Conservation (phyloP, 2,797 vertebrate species). For the Muraenolepis orangiensis region DNA sequence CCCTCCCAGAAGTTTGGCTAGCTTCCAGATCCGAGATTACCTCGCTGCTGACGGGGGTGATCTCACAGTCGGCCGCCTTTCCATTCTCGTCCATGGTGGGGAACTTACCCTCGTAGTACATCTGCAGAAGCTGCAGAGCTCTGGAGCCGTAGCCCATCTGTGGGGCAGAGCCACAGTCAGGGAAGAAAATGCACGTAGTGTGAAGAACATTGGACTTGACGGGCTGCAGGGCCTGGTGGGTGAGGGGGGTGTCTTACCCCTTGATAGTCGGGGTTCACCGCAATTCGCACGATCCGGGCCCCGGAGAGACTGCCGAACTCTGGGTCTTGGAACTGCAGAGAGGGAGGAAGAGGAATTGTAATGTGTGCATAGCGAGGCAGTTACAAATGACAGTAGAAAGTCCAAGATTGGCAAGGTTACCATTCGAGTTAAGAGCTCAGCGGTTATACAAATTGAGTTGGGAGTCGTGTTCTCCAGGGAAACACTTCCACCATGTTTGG, state of each 20-base stretch:
- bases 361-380: no score
- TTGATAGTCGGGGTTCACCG: constrained; percentile 97
- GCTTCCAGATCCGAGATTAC: constrained; percentile 56
- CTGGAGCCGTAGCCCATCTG: constrained; percentile 98
- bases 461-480: not conserved
- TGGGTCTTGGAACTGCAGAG: constrained; percentile 88
- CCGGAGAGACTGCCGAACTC: constrained; percentile 92
- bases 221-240: no score
- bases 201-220: no score
- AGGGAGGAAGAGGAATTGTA: constrained; percentile 2
- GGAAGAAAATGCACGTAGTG: not conserved
- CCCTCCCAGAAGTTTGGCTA: not conserved
- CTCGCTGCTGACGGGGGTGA: constrained; percentile 88
- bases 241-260: constrained; percentile 87
- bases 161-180: not conserved
- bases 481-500: not conserved
- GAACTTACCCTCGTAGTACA: constrained; percentile 95
- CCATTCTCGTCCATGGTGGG: constrained; percentile 84
- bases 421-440: not conserved
- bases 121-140: constrained; percentile 86
- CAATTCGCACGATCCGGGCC: constrained; percentile 89
- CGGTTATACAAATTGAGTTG: not conserved
- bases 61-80: constrained; percentile 68
- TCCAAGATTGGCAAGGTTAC: not conserved
- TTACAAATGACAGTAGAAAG: not conserved